Percentiles rank a stretch among this genome's conserved stretches.
Evolutionary conservation across 1,140 invertebrate species (phyloP).

Genomic region (Drosophila neocordata): DNA sequence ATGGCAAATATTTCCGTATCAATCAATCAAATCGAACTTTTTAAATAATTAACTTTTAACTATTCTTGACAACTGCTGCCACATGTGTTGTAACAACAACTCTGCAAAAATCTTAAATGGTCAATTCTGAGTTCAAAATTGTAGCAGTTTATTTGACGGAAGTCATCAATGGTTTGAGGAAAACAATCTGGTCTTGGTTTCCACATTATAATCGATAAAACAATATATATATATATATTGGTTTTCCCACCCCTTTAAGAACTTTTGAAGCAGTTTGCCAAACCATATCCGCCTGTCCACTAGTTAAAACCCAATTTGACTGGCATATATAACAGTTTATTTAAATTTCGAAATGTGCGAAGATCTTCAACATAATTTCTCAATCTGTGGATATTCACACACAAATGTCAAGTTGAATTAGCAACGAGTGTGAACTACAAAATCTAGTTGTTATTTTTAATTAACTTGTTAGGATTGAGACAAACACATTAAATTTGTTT

Average conservation of each 20-base stretch:
- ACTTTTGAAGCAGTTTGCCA: neutral
- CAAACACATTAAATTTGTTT: no score
- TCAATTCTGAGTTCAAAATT: slow-evolving; percentile 3
- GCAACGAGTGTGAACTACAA: no score
- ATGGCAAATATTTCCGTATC: neutral
- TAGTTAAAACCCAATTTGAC: neutral
- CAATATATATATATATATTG: neutral
- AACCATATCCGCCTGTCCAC: neutral
- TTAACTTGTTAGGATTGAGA: no score
- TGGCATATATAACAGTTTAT: neutral
- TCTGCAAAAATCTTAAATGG: slow-evolving; percentile 6
- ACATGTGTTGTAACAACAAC: neutral
- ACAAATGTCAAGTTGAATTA: no score
- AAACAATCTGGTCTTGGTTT: slow-evolving; percentile 11
- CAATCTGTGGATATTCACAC: no score
- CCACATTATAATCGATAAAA: neutral
- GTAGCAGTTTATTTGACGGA: slow-evolving; percentile 4
- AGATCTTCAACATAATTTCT: neutral
- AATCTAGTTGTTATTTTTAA: no score
- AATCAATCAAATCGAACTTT: neutral
- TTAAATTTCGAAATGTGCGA: neutral
- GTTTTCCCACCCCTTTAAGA: neutral
- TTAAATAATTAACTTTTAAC: no score
- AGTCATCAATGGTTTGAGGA: slow-evolving; percentile 6
- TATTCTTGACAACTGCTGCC: neutral